Conservation (phyloP, 2,113 vertebrate species). For the Salvelinus namaycush region DNA sequence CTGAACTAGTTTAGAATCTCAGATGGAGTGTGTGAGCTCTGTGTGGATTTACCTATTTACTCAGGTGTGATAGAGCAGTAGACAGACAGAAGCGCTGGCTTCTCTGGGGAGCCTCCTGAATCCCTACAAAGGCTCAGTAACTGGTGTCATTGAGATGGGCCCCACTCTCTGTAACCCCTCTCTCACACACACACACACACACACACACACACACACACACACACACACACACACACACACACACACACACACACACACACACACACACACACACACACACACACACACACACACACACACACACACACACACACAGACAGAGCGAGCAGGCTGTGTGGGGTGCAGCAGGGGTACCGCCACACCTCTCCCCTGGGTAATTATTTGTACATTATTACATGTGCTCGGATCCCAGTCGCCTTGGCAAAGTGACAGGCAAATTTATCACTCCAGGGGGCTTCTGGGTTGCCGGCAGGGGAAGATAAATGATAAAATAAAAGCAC, state of each 20-base stretch:
- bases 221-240: not conserved
- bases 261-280: not conserved
- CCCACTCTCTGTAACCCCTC: conserved; percentile 37
- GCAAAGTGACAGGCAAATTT: conserved; percentile 80
- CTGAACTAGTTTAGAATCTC: conserved; percentile 46
- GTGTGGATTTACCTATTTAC: conserved; percentile 46
- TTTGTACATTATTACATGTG: conserved; percentile 85
- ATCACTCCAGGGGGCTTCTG: conserved; percentile 73
- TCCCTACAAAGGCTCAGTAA: conserved; percentile 66
- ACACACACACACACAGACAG: conserved; percentile 10
- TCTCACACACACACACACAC: not conserved
- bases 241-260: not conserved
- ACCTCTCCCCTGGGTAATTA: conserved; percentile 81
- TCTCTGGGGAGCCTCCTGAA: conserved; percentile 58
- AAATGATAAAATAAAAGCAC: conserved; percentile 83
- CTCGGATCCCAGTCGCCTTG: conserved; percentile 77
- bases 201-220: conserved; percentile 19
- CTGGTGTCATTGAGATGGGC: conserved; percentile 74
- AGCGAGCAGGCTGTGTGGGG: conserved; percentile 44
- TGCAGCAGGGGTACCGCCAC: conserved; percentile 57
- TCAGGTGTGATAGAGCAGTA: conserved; percentile 67
- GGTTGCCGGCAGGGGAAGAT: conserved; percentile 69
- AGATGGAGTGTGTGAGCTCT: conserved; percentile 51
- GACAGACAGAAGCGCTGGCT: conserved; percentile 38
- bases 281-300: conserved; percentile 4